These are phyloP conservation scores for Pseudococcus viburni DNA, from an alignment of 2,888 invertebrate species.

Conservation along the genomic window DNA sequence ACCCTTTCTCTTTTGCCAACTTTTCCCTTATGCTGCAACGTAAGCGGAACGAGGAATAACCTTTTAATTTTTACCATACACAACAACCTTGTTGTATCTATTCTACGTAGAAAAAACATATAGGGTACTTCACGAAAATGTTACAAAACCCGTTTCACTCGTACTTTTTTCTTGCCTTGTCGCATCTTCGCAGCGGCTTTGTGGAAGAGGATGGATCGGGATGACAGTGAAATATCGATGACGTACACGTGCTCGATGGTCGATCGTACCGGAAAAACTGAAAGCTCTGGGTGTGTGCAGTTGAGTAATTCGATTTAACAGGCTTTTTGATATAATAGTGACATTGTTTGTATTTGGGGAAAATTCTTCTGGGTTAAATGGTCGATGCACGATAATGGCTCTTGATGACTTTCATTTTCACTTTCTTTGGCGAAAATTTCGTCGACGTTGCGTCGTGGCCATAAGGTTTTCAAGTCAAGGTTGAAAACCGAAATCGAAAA, in stretches of 20 bases:
- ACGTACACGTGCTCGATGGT: conserved; percentile 21
- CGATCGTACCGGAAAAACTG: neutral
- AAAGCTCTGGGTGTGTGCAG: neutral
- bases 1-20: conserved; percentile 60
- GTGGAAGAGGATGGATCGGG: conserved; percentile 22
- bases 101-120: neutral
- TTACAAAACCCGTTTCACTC: conserved; percentile 14
- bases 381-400: too few relatives aligned
- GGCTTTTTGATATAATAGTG: neutral
- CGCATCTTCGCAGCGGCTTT: neutral
- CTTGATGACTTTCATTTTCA: too few relatives aligned
- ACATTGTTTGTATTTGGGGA: too few relatives aligned
- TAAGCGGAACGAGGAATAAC: conserved; percentile 52
- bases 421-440: too few relatives aligned
- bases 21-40: conserved; percentile 55
- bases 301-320: neutral
- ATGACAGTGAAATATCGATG: conserved; percentile 51
- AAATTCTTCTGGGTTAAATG: too few relatives aligned
- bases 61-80: conserved; percentile 58
- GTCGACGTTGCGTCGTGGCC: too few relatives aligned
- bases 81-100: neutral
- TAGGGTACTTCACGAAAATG: conserved; percentile 54
- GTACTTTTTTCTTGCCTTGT: neutral
- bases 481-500: too few relatives aligned
- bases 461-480: too few relatives aligned